Conservation (phyloP, 2,888 invertebrate genomes). For the Gandaritis pyraliata region DNA sequence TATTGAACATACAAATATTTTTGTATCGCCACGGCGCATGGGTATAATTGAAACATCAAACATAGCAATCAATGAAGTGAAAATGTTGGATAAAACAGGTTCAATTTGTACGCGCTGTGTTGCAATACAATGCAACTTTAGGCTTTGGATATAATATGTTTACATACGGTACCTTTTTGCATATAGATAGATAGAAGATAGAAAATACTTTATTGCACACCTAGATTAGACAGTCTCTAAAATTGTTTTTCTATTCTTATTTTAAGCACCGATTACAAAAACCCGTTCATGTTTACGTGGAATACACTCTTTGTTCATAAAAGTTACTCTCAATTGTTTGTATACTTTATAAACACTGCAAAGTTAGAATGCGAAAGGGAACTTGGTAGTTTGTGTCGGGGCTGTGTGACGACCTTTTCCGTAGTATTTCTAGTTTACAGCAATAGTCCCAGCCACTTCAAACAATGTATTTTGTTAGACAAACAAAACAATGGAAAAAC, state of each 20-base stretch:
- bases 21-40: constrained; percentile 11
- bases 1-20: constrained; percentile 28
- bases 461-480: constrained; percentile 33
- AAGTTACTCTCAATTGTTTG: constrained; percentile 30
- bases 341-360: constrained; percentile 36
- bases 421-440: constrained; percentile 41
- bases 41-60: constrained; percentile 33
- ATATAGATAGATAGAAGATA: too few relatives aligned
- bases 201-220: too few relatives aligned
- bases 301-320: constrained; percentile 23
- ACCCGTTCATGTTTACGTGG: not conserved
- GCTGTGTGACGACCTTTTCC: constrained; percentile 37
- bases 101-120: not conserved
- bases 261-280: too few relatives aligned
- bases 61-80: constrained; percentile 25
- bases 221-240: too few relatives aligned
- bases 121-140: not conserved
- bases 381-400: constrained; percentile 36
- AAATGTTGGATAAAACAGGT: constrained; percentile 18
- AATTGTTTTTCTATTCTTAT: too few relatives aligned
- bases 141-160: not conserved
- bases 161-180: too few relatives aligned
- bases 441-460: constrained; percentile 31
- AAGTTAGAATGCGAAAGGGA: constrained; percentile 38
- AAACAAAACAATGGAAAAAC: constrained; percentile 24